Evolutionary conservation across 2,888 invertebrate species (phyloP), one percentile per base, ranked within the genome.

Genomic region (Scelioninae gen. 1): DNA sequence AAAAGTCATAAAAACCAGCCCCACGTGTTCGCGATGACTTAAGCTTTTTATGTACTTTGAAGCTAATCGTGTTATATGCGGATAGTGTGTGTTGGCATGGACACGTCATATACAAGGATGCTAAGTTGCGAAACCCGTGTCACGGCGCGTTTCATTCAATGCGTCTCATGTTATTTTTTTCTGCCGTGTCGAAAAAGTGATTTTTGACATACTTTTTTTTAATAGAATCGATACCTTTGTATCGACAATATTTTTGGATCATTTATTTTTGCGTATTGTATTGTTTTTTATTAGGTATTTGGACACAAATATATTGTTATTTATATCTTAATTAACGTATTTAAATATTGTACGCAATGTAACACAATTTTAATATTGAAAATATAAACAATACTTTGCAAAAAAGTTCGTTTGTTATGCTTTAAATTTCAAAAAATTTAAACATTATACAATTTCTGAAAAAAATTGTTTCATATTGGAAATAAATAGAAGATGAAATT

Each of bases 11-110:
- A 86, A 87, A 87, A 74, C 72, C 15, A 47, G 66, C 75, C 68
- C 82, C 86, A 87, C 87, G 86, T 87, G 86, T 85, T 84, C 76
- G 62, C 82, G 80, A 72, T 82, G 76, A 76, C 82, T 80, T 80
- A 72, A 81, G 82, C 85, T 86, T 87, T 86, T 87, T 85, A 84
- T 81, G 85, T 68, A 56, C 79, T 77, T 74, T 56, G 63, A 77
- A 83, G 77, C 60, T 80, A 83, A 83, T 80, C 76, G 51, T 29
- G 71, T 76, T 76, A 68, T 58, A 62, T 43, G 72, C 72, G 65
- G 32, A 60, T 60, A 65, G 82, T 68, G 47, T 77, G 62, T 38
- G 56, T 68, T 68, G 11, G 40, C 40, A 51, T 51, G 16, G 13
- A 71, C 32, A 43, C 43, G 32, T n/a, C 62, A 23, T 51, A 65